These are phyloP conservation scores for Hybos culiciformis DNA, from an alignment of 2,888 invertebrate genomes.

Conservation along the genomic window DNA sequence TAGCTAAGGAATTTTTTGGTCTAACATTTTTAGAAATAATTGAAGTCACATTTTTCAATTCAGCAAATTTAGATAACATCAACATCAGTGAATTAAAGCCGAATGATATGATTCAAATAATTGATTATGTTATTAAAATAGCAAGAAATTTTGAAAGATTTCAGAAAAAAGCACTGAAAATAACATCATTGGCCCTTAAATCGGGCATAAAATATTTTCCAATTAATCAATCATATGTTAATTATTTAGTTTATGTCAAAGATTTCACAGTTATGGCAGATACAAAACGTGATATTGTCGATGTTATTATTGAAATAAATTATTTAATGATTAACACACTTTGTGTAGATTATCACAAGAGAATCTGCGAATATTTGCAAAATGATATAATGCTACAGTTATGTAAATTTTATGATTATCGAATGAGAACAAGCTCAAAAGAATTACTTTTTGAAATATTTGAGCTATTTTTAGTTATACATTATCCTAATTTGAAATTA, in stretches of 20 bases:
- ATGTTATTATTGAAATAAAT: not conserved
- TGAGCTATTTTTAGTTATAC: not conserved
- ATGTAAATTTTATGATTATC: conserved; percentile 22
- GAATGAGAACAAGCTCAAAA: conserved; percentile 23
- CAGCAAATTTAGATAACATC: not conserved
- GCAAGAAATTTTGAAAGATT: not conserved
- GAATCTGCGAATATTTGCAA: conserved; percentile 22
- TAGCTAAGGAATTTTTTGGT: not conserved
- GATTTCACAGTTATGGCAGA: not conserved
- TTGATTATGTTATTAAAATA: not conserved
- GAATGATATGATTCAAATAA: not conserved
- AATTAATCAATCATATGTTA: not conserved
- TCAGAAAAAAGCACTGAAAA: not conserved
- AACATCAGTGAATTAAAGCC: not conserved
- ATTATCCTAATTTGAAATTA: not conserved
- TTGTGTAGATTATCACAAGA: conserved; percentile 24
- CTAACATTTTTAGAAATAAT: not conserved
- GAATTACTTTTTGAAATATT: conserved; percentile 10
- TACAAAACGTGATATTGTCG: not conserved
- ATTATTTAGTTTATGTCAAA: not conserved
- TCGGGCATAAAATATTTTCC: not conserved
- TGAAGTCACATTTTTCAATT: not conserved
- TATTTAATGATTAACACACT: conserved; percentile 13
- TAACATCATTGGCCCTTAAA: not conserved
- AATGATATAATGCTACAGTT: conserved; percentile 23